Evolutionary conservation across 2,113 vertebrate genomes (phyloP), one percentile per base, ranked within the genome.

Genomic region (Hippocampus mohnikei): DNA sequence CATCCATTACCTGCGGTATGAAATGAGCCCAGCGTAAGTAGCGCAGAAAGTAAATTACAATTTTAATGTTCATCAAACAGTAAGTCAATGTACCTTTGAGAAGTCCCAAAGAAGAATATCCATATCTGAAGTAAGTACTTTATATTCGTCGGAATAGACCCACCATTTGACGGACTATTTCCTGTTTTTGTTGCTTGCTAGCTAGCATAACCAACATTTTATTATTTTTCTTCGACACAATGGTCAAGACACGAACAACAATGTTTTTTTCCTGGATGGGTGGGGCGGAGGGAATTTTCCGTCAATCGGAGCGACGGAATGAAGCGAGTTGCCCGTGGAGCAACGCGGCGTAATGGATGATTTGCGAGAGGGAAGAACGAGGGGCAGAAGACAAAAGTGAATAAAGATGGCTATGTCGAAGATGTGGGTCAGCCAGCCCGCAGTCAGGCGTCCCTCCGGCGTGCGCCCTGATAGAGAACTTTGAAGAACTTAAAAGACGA

Each of bases 401-500:
- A 89, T 86, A 83, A 89, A 84, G 74, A 85, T 81, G 84, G 76
- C 72, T 80, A 72, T 29, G 41, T 66, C 77, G 80, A 73, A 87
- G 81, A 90, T 90, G 77, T 89, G 85, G 90, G 89, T 87, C 88
- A 90, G 84, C 74, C 69, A 60, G 78, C 81, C 83, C 72, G 76
- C 76, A 82, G 85, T 79, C 84, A 81, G 78, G 69, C 65, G 77
- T 86, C 88, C 87, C 89, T 65, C 63, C 78, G 88, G 82, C 81
- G 76, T 61, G 55, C 66, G 69, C 72, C 76, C 84, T 70, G 81
- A 84, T 76, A 55, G 72, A 78, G 85, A 79, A 84, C 88, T 90
- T 82, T 89, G 87, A 90, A 87, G 82, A 80, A 82, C 83, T 90
- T 88, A 87, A 89, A 90, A 90, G 88, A 84, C 81, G 80, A 84